These are phyloP conservation scores for Chaunax sp. DNA, from an alignment of 2,797 vertebrate species.

Conservation along the genomic window DNA sequence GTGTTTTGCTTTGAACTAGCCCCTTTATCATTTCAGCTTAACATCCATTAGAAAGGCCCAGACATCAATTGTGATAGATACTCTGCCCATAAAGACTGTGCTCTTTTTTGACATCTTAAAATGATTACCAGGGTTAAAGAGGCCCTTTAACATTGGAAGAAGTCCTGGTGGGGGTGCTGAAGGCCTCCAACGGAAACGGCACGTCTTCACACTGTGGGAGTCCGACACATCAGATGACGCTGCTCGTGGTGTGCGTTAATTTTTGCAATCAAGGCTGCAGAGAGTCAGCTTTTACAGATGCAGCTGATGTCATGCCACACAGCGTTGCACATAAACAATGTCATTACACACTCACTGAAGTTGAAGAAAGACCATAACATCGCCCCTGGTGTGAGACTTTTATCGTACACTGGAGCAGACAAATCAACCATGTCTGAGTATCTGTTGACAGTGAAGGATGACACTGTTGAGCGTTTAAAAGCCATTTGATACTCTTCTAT, in stretches of 20 bases:
- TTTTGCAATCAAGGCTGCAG: slow-evolving; percentile 59
- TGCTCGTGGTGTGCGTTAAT: slow-evolving; percentile 70
- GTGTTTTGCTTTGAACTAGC: slow-evolving; percentile 65
- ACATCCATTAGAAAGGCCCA: slow-evolving; percentile 67
- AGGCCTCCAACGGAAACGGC: slow-evolving; percentile 62
- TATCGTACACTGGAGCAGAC: slow-evolving; percentile 23
- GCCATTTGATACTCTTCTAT: slow-evolving; percentile 43
- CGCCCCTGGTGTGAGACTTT: slow-evolving; percentile 43
- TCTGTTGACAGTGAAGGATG: slow-evolving; percentile 18
- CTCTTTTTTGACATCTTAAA: slow-evolving; percentile 74
- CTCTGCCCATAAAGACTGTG: slow-evolving; percentile 46
- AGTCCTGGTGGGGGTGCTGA: slow-evolving; percentile 11
- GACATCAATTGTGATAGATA: slow-evolving; percentile 72
- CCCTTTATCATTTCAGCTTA: slow-evolving; percentile 72
- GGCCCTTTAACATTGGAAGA: slow-evolving; percentile 63
- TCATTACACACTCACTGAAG: slow-evolving; percentile 63
- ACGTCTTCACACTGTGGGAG: slow-evolving; percentile 60
- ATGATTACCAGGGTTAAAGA: slow-evolving; percentile 74
- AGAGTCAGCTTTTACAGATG: slow-evolving; percentile 53
- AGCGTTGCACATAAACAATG: slow-evolving; percentile 63
- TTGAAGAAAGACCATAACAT: slow-evolving; percentile 42
- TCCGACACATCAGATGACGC: slow-evolving; percentile 60
- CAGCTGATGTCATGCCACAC: slow-evolving; percentile 70
- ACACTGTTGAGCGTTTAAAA: slow-evolving; percentile 21
- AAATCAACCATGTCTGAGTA: slow-evolving; percentile 28